These are phyloP conservation scores for Elegia similella DNA, from an alignment of 2,888 invertebrate genomes.

Conservation along the genomic window DNA sequence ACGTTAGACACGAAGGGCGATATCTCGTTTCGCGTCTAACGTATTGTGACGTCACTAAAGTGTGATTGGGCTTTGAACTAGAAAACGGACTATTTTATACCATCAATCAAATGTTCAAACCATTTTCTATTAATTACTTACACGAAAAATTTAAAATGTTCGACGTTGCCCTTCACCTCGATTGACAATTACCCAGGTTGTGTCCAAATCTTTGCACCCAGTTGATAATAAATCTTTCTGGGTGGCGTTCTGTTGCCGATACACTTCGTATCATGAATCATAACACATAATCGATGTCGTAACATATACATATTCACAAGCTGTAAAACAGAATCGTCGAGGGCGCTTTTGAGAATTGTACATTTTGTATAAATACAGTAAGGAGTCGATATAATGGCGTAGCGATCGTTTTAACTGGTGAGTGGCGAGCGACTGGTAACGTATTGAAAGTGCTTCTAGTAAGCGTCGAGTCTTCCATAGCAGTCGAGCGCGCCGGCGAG, in stretches of 20 bases:
- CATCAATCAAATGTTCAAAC: no score
- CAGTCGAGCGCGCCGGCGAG: constrained; percentile 71
- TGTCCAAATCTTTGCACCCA: constrained; percentile 19
- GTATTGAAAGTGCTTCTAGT: constrained; percentile 77
- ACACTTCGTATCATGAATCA: constrained; percentile 36
- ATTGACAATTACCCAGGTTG: no score
- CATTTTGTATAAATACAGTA: constrained; percentile 79
- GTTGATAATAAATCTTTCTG: constrained; percentile 22
- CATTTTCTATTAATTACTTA: no score
- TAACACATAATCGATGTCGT: constrained; percentile 46
- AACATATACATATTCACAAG: constrained; percentile 49
- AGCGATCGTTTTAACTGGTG: constrained; percentile 60
- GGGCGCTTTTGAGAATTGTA: constrained; percentile 76
- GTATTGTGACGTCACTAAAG: no score
- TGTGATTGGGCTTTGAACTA: no score
- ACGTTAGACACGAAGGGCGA: no score
- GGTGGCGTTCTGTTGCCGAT: constrained; percentile 45
- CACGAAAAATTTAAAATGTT: no score
- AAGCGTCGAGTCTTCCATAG: constrained; percentile 81
- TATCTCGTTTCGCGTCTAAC: no score
- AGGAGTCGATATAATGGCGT: constrained; percentile 72
- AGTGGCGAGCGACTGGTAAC: constrained; percentile 72
- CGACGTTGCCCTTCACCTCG: no score
- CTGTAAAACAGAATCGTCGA: constrained; percentile 43
- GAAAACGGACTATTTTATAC: no score